Evolutionary conservation across 2,797 vertebrate genomes (phyloP).

Genomic region (Lepus oiostolus): DNA sequence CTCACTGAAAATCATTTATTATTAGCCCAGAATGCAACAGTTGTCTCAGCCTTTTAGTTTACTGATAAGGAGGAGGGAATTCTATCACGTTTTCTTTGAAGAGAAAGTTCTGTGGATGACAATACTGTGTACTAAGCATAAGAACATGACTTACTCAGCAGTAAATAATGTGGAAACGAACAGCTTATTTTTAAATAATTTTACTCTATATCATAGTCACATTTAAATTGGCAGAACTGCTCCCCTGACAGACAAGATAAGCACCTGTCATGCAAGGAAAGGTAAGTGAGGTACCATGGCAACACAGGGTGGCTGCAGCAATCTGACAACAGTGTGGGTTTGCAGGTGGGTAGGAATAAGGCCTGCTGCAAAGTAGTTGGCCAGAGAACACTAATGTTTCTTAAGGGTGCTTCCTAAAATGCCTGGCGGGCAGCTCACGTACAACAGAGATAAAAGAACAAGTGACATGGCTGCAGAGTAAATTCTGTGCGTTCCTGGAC

Average conservation of each 20-base stretch:
- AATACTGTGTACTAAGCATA: background rate
- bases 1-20: background rate
- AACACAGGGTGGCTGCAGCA: constrained; percentile 62
- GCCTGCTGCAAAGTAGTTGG: background rate
- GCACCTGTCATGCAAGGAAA: constrained; percentile 83
- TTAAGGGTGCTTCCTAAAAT: constrained; percentile 11
- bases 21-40: background rate
- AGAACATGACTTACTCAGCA: background rate
- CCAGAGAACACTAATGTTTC: constrained; percentile 41
- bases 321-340: background rate
- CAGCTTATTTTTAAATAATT: constrained; percentile 72
- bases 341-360: constrained; percentile 2
- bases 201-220: constrained; percentile 86
- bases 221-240: constrained; percentile 84
- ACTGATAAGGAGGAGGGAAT: background rate
- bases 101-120: background rate
- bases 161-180: constrained; percentile 43
- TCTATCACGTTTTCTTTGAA: background rate
- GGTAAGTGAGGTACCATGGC: constrained; percentile 53
- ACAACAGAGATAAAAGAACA: too few species aligned
- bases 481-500: constrained; percentile 31
- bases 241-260: constrained; percentile 77
- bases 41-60: background rate
- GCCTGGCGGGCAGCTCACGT: background rate
- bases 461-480: background rate